These are phyloP conservation scores for Xestia rhomboidea DNA, from an alignment of 2,888 invertebrate species.

Conservation along the genomic window DNA sequence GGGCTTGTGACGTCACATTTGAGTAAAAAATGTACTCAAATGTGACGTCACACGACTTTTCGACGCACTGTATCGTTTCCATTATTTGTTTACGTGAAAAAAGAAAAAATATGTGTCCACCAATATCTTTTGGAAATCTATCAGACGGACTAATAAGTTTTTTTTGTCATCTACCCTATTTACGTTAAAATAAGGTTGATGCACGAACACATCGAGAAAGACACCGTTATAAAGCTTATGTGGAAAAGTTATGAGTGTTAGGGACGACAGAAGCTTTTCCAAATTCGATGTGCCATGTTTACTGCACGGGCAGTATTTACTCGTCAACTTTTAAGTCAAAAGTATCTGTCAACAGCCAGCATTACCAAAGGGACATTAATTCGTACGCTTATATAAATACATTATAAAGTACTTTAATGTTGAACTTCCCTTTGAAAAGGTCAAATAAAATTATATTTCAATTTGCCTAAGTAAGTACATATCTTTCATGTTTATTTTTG, in stretches of 20 bases:
- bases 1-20: too few species aligned
- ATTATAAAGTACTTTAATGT: conserved; percentile 30
- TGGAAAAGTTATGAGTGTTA: background rate
- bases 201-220: background rate
- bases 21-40: too few species aligned
- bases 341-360: conserved; percentile 7
- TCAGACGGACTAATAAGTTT: too few species aligned
- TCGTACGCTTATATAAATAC: conserved; percentile 22
- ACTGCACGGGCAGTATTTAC: background rate
- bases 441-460: conserved; percentile 43
- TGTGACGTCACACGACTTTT: too few species aligned
- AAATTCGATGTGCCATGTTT: background rate
- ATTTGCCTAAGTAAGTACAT: conserved; percentile 40
- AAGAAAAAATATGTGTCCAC: too few species aligned
- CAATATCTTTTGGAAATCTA: too few species aligned
- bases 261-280: background rate
- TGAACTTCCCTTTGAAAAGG: conserved; percentile 28
- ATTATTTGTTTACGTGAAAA: too few species aligned
- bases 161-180: too few species aligned
- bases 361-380: conserved; percentile 17
- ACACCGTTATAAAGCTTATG: too few species aligned
- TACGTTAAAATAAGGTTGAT: too few species aligned
- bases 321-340: conserved; percentile 22
- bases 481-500: conserved; percentile 50
- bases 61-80: too few species aligned